Conservation (phyloP, 2,888 invertebrate species). For the Euspilapteryx auroguttella region DNA sequence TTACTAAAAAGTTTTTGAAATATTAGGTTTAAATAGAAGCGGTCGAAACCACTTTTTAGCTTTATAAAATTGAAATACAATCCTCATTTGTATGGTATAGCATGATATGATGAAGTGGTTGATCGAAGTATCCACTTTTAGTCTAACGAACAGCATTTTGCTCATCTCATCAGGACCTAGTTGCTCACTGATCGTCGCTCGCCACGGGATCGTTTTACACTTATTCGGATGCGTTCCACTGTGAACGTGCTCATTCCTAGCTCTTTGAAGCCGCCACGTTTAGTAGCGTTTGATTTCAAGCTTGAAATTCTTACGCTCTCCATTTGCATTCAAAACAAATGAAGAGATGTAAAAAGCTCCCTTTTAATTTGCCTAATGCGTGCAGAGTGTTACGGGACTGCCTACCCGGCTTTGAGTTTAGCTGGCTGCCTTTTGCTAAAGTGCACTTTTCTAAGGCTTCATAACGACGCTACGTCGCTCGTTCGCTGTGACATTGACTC, state of each 20-base stretch:
- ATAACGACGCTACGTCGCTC: constrained; percentile 21
- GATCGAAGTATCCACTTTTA: too few species aligned
- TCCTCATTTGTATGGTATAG: too few species aligned
- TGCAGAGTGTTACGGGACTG: constrained; percentile 15
- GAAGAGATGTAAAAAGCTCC: constrained; percentile 26
- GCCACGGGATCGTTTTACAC: too few species aligned
- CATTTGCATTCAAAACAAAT: constrained; percentile 39
- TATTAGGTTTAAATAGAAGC: too few species aligned
- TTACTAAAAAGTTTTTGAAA: too few species aligned
- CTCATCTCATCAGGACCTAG: too few species aligned
- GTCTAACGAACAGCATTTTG: too few species aligned
- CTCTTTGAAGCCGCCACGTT: constrained; percentile 36
- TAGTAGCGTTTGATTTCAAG: constrained; percentile 45
- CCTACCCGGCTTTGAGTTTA: constrained; percentile 5
- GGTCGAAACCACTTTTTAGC: too few species aligned
- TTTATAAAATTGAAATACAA: too few species aligned
- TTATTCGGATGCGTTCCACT: constrained; percentile 34
- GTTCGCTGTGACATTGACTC: constrained; percentile 27
- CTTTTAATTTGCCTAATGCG: constrained; percentile 61
- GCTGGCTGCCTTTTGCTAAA: constrained; percentile 34
- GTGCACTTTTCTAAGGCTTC: constrained; percentile 37
- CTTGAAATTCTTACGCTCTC: constrained; percentile 18
- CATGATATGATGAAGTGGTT: too few species aligned
- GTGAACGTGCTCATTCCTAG: constrained; percentile 42
- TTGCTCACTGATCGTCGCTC: too few species aligned